A percentile compares a stretch with the other conserved stretches of the same genome.
Evolutionary conservation across 1,140 invertebrate species (phyloP).

Genomic region (Neotoxoptera formosana): DNA sequence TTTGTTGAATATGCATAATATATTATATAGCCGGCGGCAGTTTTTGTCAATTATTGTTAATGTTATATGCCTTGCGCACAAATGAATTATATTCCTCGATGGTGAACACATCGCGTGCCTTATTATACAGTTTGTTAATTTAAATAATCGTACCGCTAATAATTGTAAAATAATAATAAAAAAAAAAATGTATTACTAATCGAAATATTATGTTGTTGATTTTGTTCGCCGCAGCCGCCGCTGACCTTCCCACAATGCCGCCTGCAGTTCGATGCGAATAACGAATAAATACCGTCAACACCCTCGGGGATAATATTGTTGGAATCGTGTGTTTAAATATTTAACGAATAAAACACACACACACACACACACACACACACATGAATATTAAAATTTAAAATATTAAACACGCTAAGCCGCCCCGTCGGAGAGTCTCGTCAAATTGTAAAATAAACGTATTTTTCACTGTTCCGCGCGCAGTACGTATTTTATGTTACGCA

Average conservation of each 20-base stretch:
- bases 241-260: background rate
- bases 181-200: conserved; percentile 11
- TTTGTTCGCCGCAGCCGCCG: background rate
- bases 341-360: background rate
- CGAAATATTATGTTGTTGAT: background rate
- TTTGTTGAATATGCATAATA: background rate
- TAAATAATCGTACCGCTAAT: background rate
- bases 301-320: background rate
- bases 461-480: background rate
- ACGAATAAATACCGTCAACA: background rate
- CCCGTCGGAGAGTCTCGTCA: background rate
- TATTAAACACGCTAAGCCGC: background rate
- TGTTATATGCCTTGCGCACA: background rate
- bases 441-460: background rate
- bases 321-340: background rate
- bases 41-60: conserved; percentile 24
- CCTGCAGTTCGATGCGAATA: background rate
- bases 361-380: background rate
- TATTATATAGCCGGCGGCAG: background rate
- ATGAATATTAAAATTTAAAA: background rate
- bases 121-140: conserved; percentile 3
- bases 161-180: background rate
- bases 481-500: background rate
- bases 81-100: background rate
- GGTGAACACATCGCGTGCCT: conserved; percentile 28